Base-by-base conservation (phyloP, 2,888 invertebrate genomes). In the Trissolcus brochymenae region DNA sequence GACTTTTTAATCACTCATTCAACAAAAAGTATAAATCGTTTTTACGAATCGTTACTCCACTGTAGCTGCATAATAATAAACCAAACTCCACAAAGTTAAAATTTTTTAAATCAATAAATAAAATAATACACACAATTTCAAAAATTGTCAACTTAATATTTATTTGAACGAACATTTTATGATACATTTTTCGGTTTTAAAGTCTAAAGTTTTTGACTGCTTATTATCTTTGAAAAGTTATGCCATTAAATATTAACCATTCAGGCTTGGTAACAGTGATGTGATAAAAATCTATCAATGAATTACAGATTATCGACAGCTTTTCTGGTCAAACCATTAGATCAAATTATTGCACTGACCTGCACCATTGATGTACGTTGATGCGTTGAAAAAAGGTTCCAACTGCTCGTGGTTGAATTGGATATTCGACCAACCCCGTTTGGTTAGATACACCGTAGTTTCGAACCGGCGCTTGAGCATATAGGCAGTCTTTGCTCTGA, bases 311-410 rank as follows among this genome's bases (percentile, higher is more conserved):
- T 46, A 46, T 46, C n/a, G 14, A 16, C 6, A 16, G 16, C 46
- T 46, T 46, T 46, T 46, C 16, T 46, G 14, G 46, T 14, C 46
- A 46, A 46, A 46, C 16, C 16, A 16, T 46, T 46, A 16, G 16
- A 46, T 46, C 1, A 46, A 6, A 16, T 46, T 46, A 16, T n/a
- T n/a, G n/a, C 46, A 51, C 86, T 84, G 59, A 87, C 88, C 86
- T 87, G 87, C 84, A 87, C 81, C 88, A 88, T 88, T 85, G 87
- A 86, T 83, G 83, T 84, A 81, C 84, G 82, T 76, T 81, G 83
- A 61, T 84, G 83, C 80, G 81, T 82, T 71, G 83, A 80, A 79
- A 83, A 81, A 54, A 84, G 79, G 64, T 81, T 82, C 73, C 78
- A 81, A 79, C 75, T 77, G 76, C 71, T 80, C 54, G 53, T 40